Percentiles rank a stretch among this genome's conserved stretches.
These are phyloP conservation scores for Cotesia glomerata DNA, from an alignment of 1,140 invertebrate species.

Conservation along the genomic window DNA sequence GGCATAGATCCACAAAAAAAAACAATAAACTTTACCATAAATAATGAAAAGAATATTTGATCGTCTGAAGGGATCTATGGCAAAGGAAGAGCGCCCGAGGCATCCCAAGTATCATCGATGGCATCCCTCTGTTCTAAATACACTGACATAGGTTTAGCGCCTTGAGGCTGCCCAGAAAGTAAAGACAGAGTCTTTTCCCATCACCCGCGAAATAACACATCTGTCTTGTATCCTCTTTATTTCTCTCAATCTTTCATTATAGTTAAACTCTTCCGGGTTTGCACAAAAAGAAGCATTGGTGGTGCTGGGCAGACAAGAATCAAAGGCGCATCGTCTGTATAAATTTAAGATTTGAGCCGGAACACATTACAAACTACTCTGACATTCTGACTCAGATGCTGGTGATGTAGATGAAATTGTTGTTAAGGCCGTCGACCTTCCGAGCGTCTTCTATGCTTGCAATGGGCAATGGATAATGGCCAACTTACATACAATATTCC, in stretches of 20 bases:
- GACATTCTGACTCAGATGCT: background rate
- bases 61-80: conserved; percentile 4
- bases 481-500: conserved; percentile 16
- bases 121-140: conserved; percentile 19
- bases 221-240: too few relatives aligned
- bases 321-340: too few relatives aligned
- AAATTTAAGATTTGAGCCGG: too few relatives aligned
- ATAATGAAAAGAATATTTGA: conserved; percentile 18
- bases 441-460: background rate
- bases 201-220: background rate
- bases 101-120: conserved; percentile 24
- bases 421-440: conserved; percentile 29
- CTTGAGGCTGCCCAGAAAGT: background rate
- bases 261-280: too few relatives aligned
- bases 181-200: background rate
- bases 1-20: too few relatives aligned
- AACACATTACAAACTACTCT: too few relatives aligned
- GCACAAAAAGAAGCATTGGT: too few relatives aligned
- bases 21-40: too few relatives aligned
- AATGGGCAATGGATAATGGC: conserved; percentile 9
- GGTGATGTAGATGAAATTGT: background rate
- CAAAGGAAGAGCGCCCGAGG: conserved; percentile 1
- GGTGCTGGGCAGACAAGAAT: too few relatives aligned
- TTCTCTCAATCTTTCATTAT: too few relatives aligned
- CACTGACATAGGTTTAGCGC: background rate